These are phyloP conservation scores for Odontocerum albicorne DNA, from an alignment of 2,888 invertebrate genomes.

Conservation along the genomic window DNA sequence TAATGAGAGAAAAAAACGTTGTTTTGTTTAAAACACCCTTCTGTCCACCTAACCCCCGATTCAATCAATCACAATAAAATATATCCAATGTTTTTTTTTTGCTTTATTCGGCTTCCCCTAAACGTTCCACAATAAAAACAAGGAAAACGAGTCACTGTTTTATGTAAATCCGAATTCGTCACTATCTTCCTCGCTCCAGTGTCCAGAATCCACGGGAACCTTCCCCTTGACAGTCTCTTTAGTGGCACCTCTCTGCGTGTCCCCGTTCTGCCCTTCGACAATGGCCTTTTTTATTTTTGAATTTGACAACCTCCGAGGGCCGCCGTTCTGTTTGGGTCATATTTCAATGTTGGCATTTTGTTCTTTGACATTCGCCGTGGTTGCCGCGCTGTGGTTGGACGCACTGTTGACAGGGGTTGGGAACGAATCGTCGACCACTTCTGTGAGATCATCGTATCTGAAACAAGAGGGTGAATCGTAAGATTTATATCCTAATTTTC, in stretches of 20 bases:
- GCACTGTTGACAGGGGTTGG: conserved; percentile 21
- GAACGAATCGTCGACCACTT: conserved; percentile 32
- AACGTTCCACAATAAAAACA: too few species aligned
- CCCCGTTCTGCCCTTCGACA: background rate
- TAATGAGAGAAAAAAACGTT: too few species aligned
- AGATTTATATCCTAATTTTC: too few species aligned
- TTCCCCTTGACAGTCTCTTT: conserved; percentile 19
- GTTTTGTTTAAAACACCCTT: too few species aligned
- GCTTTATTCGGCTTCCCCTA: too few species aligned
- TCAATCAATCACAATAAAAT: too few species aligned
- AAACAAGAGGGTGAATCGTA: too few species aligned
- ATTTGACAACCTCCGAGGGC: conserved; percentile 19
- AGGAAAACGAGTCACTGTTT: too few species aligned
- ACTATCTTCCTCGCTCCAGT: conserved; percentile 35
- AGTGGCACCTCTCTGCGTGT: background rate
- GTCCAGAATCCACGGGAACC: conserved; percentile 33
- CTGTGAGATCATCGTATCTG: conserved; percentile 35
- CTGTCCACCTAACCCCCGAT: too few species aligned
- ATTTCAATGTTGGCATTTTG: conserved; percentile 33
- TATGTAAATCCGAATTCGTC: conserved; percentile 34
- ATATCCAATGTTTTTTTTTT: too few species aligned
- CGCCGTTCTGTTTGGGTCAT: conserved; percentile 36
- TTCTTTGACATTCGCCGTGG: conserved; percentile 15
- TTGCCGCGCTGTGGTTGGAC: conserved; percentile 8
- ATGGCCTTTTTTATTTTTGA: conserved; percentile 1